Evolutionary conservation across 2,797 vertebrate genomes (phyloP).

Genomic region (Etheostoma perlongum): DNA sequence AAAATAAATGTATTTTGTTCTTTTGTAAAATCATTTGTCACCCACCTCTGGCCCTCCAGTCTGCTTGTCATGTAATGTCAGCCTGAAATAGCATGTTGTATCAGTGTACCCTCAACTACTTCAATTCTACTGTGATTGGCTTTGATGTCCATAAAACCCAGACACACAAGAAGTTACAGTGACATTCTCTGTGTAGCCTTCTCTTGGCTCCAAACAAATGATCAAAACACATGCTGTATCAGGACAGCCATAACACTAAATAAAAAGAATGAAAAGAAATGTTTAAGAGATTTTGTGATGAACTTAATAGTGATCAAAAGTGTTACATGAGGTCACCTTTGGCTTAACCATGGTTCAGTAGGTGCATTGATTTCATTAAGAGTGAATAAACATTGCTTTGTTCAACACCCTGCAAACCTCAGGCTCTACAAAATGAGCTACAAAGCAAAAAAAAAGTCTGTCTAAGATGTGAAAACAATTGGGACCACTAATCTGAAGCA

Average conservation of each 20-base stretch:
- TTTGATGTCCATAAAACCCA: slow-evolving; percentile 16
- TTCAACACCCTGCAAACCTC: neutral
- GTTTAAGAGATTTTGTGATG: slow-evolving; percentile 1
- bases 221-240: neutral
- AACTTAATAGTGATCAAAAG: neutral
- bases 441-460: neutral
- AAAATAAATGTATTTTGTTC: neutral
- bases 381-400: slow-evolving; percentile 34
- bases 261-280: neutral
- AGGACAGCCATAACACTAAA: neutral
- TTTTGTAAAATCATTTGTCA: neutral
- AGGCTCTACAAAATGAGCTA: neutral
- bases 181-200: neutral
- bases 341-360: slow-evolving; percentile 1
- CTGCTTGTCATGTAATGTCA: slow-evolving; percentile 2
- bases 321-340: slow-evolving; percentile 7
- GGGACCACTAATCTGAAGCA: slow-evolving; percentile 9
- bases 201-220: neutral
- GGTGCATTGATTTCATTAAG: slow-evolving; percentile 21
- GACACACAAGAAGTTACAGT: neutral
- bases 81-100: neutral
- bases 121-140: neutral
- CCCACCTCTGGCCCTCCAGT: neutral
- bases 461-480: neutral
- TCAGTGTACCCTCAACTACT: neutral